Percentiles rank a stretch among this genome's conserved stretches.
Evolutionary conservation across 2,797 vertebrate genomes (phyloP).

Genomic region (Hirundo rustica): DNA sequence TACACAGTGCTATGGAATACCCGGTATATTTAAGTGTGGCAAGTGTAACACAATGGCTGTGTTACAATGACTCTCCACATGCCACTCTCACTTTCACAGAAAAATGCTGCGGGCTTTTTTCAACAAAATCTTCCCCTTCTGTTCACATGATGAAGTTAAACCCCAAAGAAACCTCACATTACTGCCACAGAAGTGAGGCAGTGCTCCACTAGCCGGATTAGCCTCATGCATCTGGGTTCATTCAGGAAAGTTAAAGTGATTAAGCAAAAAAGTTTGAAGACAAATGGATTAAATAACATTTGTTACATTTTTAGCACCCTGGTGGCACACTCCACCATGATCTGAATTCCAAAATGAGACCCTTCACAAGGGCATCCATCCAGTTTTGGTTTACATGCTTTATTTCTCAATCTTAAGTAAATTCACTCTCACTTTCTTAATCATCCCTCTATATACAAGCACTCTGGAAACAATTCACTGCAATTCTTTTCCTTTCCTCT

Average conservation of each 20-base stretch:
- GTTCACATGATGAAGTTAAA: background rate
- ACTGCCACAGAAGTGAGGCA: background rate
- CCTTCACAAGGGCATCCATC: background rate
- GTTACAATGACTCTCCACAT: background rate
- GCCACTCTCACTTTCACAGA: background rate
- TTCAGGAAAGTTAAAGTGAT: background rate
- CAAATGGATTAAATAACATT: background rate
- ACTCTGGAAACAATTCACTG: conserved; percentile 29
- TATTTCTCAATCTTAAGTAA: background rate
- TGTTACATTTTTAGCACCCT: background rate
- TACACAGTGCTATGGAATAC: rapidly evolving
- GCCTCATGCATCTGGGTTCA: background rate
- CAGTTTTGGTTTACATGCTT: background rate
- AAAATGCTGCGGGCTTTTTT: background rate
- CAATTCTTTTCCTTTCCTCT: background rate
- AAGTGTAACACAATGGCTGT: background rate
- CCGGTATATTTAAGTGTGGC: background rate
- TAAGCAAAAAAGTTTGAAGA: background rate
- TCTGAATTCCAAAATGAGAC: background rate
- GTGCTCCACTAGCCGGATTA: background rate
- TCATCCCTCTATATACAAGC: background rate
- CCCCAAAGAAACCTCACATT: background rate
- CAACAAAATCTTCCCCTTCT: background rate
- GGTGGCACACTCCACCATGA: background rate
- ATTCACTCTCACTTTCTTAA: background rate